Evolutionary conservation across 2,113 vertebrate genomes (phyloP).

Genomic region (Pangasianodon hypophthalmus): DNA sequence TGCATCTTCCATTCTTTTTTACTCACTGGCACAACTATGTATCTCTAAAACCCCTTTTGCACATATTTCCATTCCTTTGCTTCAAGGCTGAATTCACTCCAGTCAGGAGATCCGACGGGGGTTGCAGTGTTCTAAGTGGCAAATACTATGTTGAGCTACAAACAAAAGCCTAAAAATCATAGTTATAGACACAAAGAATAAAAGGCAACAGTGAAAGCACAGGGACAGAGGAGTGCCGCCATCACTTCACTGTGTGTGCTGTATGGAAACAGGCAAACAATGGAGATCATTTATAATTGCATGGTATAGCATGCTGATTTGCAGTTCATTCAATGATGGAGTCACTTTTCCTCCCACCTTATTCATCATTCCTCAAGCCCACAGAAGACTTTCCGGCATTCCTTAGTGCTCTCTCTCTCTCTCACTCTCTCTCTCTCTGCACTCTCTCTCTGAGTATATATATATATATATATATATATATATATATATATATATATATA

Average conservation of each 20-base stretch:
- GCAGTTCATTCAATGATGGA: background rate
- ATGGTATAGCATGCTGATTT: background rate
- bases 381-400: background rate
- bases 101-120: background rate
- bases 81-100: background rate
- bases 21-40: background rate
- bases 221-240: background rate
- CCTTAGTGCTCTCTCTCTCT: background rate
- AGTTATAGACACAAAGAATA: background rate
- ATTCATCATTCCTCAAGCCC: background rate
- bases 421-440: background rate
- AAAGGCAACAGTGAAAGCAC: background rate
- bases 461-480: background rate
- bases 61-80: background rate
- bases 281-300: constrained; percentile 1
- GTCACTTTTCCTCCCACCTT: background rate
- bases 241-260: background rate
- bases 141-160: background rate
- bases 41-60: background rate
- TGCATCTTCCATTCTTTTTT: background rate
- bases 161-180: background rate
- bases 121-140: background rate
- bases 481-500: no score
- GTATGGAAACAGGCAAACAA: constrained; percentile 1
- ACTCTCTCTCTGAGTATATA: no score